Percentiles rank a stretch among this genome's conserved stretches.
Evolutionary conservation across 2,888 invertebrate species (phyloP).

Genomic region (Geophilus truncorum): DNA sequence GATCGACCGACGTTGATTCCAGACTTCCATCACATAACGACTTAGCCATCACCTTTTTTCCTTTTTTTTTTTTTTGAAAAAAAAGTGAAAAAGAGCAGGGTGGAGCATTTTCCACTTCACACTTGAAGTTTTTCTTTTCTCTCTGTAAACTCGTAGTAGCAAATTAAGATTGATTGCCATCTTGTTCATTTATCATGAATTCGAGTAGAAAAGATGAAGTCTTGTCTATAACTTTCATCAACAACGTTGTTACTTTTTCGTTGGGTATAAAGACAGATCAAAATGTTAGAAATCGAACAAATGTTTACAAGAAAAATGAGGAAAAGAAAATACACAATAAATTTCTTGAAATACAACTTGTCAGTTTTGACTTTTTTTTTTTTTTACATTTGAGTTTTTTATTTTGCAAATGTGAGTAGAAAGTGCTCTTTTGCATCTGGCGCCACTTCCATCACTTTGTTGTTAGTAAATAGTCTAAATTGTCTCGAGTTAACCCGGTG

Average conservation of each 20-base stretch:
- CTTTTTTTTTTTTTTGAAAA: too few relatives aligned
- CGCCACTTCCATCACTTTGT: conserved; percentile 1
- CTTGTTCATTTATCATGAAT: conserved; percentile 24
- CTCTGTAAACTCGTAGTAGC: background rate
- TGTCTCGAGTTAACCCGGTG: background rate
- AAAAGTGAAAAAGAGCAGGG: background rate
- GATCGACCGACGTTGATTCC: background rate
- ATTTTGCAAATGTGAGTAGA: background rate
- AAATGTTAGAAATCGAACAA: background rate
- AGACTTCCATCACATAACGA: background rate
- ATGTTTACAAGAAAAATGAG: background rate
- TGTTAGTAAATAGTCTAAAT: background rate
- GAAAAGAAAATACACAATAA: too few relatives aligned
- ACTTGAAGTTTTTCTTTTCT: background rate
- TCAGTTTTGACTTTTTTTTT: background rate
- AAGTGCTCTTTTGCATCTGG: background rate
- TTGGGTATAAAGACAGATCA: background rate
- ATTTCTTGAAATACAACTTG: background rate
- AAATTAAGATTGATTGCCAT: conserved; percentile 23
- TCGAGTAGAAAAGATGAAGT: conserved; percentile 19
- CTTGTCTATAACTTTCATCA: conserved; percentile 7
- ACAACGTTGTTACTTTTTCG: background rate
- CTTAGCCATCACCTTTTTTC: background rate
- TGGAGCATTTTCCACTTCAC: conserved; percentile 1
- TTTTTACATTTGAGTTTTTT: background rate